Evolutionary conservation across 53 echinoderm and acorn worm genomes (phyloP), one percentile per base, ranked within the genome.

Genomic region (Holothuria leucospilota): DNA sequence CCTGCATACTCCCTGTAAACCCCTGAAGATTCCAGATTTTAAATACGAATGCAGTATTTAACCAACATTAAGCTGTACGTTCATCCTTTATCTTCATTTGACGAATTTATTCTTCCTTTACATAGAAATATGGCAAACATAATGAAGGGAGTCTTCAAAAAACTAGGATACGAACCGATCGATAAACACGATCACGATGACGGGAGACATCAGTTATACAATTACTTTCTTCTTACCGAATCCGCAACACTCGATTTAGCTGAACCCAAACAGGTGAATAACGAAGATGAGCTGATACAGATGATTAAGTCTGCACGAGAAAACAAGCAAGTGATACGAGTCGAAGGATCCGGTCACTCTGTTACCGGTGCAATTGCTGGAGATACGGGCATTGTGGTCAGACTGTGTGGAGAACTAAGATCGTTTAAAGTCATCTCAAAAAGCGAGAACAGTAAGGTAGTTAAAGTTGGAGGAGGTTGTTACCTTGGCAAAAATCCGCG

Each of bases 401-500:
- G 79, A 13, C 79, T 79, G 13, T 28, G 79, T 34, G 79, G 38
- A 16, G 59, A 58, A 7, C 30, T 79, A 0, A 10, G 79, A 24
- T 79, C 79, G 13, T 79, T 79, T 59, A 28, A 30, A 23, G 59
- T 59, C 59, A 56, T 79, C 25, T 59, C 79, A 29, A 4, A 16
- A 9, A 16, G 18, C 5, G 30, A 34, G 51, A 59, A 29, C 23
- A 20, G 58, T n/a, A 79, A 79, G 30, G 30, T 30, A 21, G 59
- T 79, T 7, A 63, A 65, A n/a, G 49, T 82, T 13, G 83, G 83
- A 12, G 83, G 65, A 66, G 83, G 83, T 13, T 82, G 83, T 25
- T 82, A 82, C 66, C 83, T 82, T n/a, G 83, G 83, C 21, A 52
- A 46, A 64, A 64, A 82, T 42, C 83, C 83, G 8, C 46, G 40